Base-by-base conservation (phyloP, 2,888 invertebrate genomes). In the Prionchulus punctatus region DNA sequence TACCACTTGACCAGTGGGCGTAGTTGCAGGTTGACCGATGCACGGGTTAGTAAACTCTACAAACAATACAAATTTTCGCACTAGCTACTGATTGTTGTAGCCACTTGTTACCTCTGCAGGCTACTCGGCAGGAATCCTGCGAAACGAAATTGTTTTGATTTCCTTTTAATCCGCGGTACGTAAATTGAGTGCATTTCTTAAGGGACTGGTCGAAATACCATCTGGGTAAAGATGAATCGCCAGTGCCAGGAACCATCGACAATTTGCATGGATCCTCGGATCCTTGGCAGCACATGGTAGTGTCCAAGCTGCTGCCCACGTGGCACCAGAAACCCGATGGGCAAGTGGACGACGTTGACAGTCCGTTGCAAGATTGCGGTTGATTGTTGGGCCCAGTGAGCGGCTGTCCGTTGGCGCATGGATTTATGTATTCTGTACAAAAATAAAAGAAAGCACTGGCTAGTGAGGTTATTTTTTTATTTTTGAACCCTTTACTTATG, bases 1-100 rank as follows among this genome's bases (percentile, higher is more conserved):
- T n/a, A 61, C 30, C 3, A 58, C 36, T 28, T 60, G 55, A 2
- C 60, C 62, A 12, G 23, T 47, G 18, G 60, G 57, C 48, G 56
- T 47, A 28, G 36, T 30, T 12, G 70, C 69, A 3, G 68, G 68
- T 56, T 69, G 68, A 0, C 69, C 69, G 55, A 67, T 69, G 62
- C 69, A 69, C 18, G 69, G 69, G 57, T 70, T 69, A 59, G 66
- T 66, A 12, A 69, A 52, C 4, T 68, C 70, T 45, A 65, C 66
- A 57, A 70, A 69, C 21, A 30, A 45, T 7, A 18, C 7, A 45
- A 45, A n/a, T 45, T 12, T 21, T 18, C 23, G 23, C 47, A 45
- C 7, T 12, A 7, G 23, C 47, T 23, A 23, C 23, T 45, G 4
- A 45, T 18, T 12, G 23, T 45, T 12, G 15, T n/a, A 18, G 7